Evolutionary conservation across 2,888 invertebrate species (phyloP).

Genomic region (Orchesellides sinensis): DNA sequence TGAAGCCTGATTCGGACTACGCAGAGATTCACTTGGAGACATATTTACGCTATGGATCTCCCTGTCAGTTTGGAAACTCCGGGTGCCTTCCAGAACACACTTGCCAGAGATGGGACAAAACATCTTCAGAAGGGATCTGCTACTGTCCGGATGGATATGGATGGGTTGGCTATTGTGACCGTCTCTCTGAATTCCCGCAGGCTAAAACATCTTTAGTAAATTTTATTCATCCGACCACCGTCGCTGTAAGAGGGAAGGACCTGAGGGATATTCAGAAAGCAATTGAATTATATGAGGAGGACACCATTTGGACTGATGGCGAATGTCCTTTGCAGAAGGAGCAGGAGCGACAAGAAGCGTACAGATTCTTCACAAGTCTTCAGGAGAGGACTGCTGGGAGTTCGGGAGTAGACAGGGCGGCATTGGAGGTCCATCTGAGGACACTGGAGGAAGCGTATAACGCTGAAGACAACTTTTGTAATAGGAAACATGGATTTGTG

Average conservation of each 20-base stretch:
- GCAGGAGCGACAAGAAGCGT: not conserved
- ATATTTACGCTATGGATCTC: not conserved
- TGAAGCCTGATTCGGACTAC: not conserved
- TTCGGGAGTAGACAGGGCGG: not conserved
- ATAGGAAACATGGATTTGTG: not conserved
- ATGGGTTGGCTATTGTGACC: not conserved
- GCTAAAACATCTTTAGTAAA: not conserved
- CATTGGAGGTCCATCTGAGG: not conserved
- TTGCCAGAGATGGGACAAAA: not conserved
- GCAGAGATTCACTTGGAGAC: too few relatives aligned
- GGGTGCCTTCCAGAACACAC: not conserved
- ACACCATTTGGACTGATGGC: not conserved
- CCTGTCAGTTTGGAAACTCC: not conserved
- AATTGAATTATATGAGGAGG: too few relatives aligned
- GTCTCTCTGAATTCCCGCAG: too few relatives aligned
- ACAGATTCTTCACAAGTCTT: not conserved
- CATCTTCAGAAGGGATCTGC: not conserved
- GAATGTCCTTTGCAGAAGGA: not conserved
- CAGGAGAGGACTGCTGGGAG: too few relatives aligned
- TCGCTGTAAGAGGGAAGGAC: not conserved
- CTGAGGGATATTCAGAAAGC: not conserved
- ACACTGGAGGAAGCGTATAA: not conserved
- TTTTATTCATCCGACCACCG: not conserved
- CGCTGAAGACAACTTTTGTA: not conserved
- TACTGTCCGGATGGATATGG: not conserved